phyloP scores from a whole-genome alignment of 2,888 invertebrate species.

The Rotaria sp. region DNA sequence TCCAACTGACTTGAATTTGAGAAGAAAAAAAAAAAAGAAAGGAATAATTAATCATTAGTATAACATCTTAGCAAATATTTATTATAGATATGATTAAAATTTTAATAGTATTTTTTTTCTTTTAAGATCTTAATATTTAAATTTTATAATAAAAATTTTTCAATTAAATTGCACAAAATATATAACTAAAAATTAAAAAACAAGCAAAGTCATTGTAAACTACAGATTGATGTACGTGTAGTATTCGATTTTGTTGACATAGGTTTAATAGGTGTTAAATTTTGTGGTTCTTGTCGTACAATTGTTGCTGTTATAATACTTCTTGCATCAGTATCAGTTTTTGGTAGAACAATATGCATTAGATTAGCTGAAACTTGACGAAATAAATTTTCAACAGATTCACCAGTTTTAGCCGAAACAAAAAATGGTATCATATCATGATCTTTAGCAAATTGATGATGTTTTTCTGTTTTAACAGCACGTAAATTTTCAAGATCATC shows the following conservation, averaged over 20 bases:
- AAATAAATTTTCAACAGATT: slow-evolving; percentile 52
- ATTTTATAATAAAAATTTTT: too few species aligned
- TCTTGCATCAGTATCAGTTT: neutral
- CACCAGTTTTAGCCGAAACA: slow-evolving; percentile 60
- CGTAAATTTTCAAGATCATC: slow-evolving; percentile 59
- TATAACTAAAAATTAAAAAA: neutral
- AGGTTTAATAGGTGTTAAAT: neutral
- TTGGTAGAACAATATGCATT: neutral
- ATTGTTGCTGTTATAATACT: slow-evolving; percentile 6
- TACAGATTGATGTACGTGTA: neutral
- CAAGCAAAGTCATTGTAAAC: neutral
- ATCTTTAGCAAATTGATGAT: slow-evolving; percentile 57
- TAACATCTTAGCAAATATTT: too few species aligned
- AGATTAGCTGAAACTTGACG: slow-evolving; percentile 12
- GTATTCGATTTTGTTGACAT: neutral
- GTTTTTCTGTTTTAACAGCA: slow-evolving; percentile 57
- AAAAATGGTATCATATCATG: slow-evolving; percentile 56
- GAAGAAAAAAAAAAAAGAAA: too few species aligned
- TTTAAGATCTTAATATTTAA: too few species aligned
- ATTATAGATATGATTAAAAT: too few species aligned
- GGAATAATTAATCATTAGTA: too few species aligned
- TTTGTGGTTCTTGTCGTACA: neutral
- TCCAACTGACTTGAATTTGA: too few species aligned
- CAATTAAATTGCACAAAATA: neutral
- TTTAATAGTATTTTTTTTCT: too few species aligned